Evolutionary conservation across 2,797 vertebrate genomes (phyloP), one percentile per base, ranked within the genome.

Genomic region (Sardinella longiceps): DNA sequence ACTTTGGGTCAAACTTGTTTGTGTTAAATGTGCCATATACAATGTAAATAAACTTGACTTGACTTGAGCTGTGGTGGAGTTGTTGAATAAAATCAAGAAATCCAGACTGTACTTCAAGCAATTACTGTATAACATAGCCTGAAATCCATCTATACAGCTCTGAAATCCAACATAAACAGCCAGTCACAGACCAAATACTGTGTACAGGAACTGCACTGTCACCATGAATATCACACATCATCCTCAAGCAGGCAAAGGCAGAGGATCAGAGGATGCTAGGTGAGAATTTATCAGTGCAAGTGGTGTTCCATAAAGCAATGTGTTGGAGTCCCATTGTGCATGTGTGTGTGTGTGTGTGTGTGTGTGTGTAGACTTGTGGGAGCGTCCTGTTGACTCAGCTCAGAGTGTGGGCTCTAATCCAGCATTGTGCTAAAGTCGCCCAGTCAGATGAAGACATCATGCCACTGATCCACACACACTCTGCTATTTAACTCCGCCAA

Each of bases 361-460:
- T 28, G 25, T 30, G 12, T 45, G 82, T 12, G 37, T 82, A 10
- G 70, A 33, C 18, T 23, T n/a, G 20, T 15, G 14, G 56, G 66
- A 70, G 3, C 33, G 15, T 37, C 45, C 50, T 80, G 81, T 46
- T 83, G 48, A 70, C 50, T 74, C 37, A 46, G 14, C 48, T 74
- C 33, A 50, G 15, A 33, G 56, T 37, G 77, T 43, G 51, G n/a
- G 51, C 82, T 46, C 33, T 81, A 80, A 80, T 85, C 84, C 70
- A 84, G 85, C 63, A 83, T 30, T 80, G 39, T 81, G 84, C 82
- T 80, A n/a, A 51, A 84, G 60, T 88, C 25, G 48, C 48, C 84
- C 18, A 51, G 81, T 12, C 58, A 85, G 82, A 85, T 53, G 18
- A 56, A 88, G 37, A 88, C 85, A 81, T 85, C 84, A 74, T 50